A percentile compares a stretch with the other conserved stretches of the same genome.
Evolutionary conservation across 2,113 vertebrate species (phyloP).

Genomic region (Pungitius pungitius): DNA sequence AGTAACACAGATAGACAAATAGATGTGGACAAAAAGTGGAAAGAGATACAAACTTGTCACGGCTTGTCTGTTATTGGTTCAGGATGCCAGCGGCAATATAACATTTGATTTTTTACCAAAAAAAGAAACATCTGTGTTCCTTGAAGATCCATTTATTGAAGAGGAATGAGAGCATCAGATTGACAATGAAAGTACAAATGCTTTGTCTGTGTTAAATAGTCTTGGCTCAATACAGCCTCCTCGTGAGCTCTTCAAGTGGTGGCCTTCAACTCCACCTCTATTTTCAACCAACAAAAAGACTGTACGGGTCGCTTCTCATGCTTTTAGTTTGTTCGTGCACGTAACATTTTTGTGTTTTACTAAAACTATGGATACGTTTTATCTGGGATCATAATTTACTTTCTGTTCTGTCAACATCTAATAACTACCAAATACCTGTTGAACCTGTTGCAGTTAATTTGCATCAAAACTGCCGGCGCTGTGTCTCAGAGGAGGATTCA

Average conservation of each 20-base stretch:
- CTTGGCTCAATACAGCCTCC: slow-evolving; percentile 26
- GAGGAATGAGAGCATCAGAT: slow-evolving; percentile 9
- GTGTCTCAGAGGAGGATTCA: neutral
- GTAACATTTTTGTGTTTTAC: neutral
- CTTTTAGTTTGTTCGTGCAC: neutral
- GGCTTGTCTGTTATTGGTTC: neutral
- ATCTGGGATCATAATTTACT: neutral
- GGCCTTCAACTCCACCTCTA: slow-evolving; percentile 32
- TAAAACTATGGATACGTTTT: neutral
- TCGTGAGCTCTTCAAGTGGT: slow-evolving; percentile 13
- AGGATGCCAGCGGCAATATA: neutral
- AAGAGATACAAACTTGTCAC: neutral
- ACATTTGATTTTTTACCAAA: neutral
- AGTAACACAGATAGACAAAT: neutral
- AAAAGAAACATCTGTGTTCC: neutral
- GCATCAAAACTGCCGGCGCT: neutral
- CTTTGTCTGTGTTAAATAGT: slow-evolving; percentile 14
- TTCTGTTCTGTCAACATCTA: neutral
- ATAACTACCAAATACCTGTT: neutral
- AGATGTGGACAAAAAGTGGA: neutral
- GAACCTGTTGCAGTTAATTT: neutral
- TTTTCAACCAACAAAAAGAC: slow-evolving; percentile 32
- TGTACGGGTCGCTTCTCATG: neutral
- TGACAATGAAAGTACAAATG: slow-evolving; percentile 25
- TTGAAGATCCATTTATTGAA: slow-evolving; percentile 10